These are phyloP conservation scores for Labeo catla DNA, from an alignment of 2,113 vertebrate species.

Conservation along the genomic window DNA sequence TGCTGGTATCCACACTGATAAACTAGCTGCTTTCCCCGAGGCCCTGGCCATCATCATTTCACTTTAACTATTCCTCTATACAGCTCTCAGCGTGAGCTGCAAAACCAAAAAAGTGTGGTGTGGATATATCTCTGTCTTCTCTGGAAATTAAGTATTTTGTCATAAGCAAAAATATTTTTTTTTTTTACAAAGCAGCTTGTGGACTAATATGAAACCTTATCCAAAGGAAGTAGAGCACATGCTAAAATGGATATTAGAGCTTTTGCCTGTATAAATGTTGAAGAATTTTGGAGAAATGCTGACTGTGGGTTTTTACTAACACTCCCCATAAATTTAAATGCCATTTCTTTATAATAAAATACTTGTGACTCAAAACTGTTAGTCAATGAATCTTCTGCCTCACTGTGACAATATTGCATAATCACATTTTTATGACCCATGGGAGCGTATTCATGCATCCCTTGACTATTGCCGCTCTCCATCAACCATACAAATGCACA, in stretches of 20 bases:
- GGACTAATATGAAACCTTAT: not conserved
- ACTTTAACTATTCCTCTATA: not conserved
- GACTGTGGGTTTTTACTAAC: not conserved
- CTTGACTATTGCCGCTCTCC: not conserved
- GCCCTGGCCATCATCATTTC: conserved; percentile 6
- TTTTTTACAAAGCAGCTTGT: too few species aligned
- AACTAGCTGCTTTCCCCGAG: conserved; percentile 21
- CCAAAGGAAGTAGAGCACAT: not conserved
- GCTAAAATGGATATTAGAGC: not conserved
- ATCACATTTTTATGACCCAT: not conserved
- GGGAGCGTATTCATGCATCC: not conserved
- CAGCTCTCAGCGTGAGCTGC: not conserved
- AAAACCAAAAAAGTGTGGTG: conserved; percentile 11
- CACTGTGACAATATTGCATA: not conserved
- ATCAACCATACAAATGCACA: not conserved
- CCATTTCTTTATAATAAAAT: not conserved
- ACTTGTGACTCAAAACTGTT: not conserved
- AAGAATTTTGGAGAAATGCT: not conserved
- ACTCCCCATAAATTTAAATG: not conserved
- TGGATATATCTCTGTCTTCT: not conserved
- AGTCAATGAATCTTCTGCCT: not conserved
- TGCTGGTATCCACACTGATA: not conserved
- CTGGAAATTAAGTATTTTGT: not conserved
- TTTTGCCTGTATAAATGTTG: not conserved
- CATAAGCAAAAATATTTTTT: too few species aligned